Percentiles rank a stretch among this genome's conserved stretches.
Conservation (phyloP, 1,140 invertebrate genomes). For the Micrasema minimum region DNA sequence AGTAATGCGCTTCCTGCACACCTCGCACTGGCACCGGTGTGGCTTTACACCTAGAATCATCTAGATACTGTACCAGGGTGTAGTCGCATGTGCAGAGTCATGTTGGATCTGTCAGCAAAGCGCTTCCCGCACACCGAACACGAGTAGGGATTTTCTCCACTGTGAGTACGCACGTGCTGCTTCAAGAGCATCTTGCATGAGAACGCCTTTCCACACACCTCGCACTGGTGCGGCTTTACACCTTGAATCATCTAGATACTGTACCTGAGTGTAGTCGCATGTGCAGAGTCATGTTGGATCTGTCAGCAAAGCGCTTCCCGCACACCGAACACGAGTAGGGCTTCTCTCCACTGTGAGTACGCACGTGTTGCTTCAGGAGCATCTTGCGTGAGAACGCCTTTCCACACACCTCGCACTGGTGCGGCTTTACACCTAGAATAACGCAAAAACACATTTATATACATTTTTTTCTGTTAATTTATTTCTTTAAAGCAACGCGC, state of each 20-base stretch:
- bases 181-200: conserved; percentile 84
- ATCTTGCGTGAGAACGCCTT: conserved; percentile 87
- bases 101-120: conserved; percentile 85
- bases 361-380: conserved; percentile 81
- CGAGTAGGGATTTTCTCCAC: conserved; percentile 80
- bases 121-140: conserved; percentile 76
- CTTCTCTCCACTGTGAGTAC: conserved; percentile 82
- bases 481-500: too few species aligned
- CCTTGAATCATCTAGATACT: too few species aligned
- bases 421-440: conserved; percentile 78
- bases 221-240: conserved; percentile 87
- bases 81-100: conserved; percentile 81
- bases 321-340: conserved; percentile 77
- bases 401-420: conserved; percentile 86
- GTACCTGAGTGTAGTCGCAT: conserved; percentile 78
- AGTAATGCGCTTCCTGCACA: too few species aligned
- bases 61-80: conserved; percentile 81
- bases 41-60: too few species aligned
- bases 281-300: conserved; percentile 85
- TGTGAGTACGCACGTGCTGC: conserved; percentile 81
- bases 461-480: too few species aligned
- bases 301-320: conserved; percentile 81
- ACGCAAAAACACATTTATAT: too few species aligned
- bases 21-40: too few species aligned
- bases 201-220: conserved; percentile 87